Conservation (phyloP, 2,888 invertebrate genomes). For the Tetropium fuscum region DNA sequence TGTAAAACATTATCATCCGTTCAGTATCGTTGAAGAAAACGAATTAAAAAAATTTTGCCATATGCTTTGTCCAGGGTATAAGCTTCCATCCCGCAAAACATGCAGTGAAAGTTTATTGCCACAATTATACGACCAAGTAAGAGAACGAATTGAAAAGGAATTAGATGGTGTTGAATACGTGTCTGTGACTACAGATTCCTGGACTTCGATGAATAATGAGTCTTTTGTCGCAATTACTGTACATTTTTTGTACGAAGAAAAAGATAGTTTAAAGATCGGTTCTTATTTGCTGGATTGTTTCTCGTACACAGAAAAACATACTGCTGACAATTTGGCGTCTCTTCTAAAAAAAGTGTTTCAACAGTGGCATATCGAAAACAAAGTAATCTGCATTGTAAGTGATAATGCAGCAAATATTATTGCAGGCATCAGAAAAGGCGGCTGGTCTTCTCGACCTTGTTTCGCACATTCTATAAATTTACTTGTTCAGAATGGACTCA, state of each 20-base stretch:
- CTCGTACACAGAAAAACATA: slow-evolving; percentile 39
- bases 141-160: slow-evolving; percentile 33
- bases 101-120: slow-evolving; percentile 46
- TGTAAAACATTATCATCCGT: too few relatives aligned
- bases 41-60: slow-evolving; percentile 47
- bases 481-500: slow-evolving; percentile 43
- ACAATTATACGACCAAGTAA: slow-evolving; percentile 39
- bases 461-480: slow-evolving; percentile 51
- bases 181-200: slow-evolving; percentile 52
- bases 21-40: slow-evolving; percentile 48
- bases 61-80: slow-evolving; percentile 45
- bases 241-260: slow-evolving; percentile 41
- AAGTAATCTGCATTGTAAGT: slow-evolving; percentile 34
- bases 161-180: slow-evolving; percentile 38
- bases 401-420: slow-evolving; percentile 49
- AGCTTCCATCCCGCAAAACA: slow-evolving; percentile 47
- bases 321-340: slow-evolving; percentile 37
- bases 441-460: slow-evolving; percentile 46
- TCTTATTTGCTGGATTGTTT: slow-evolving; percentile 45
- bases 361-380: slow-evolving; percentile 40
- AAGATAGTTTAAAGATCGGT: slow-evolving; percentile 26
- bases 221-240: slow-evolving; percentile 50
- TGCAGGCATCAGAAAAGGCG: slow-evolving; percentile 37
- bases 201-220: slow-evolving; percentile 52
- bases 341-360: slow-evolving; percentile 34